Base-by-base conservation (phyloP, 2,888 invertebrate species). In the Synanthedon tipuliformis region DNA sequence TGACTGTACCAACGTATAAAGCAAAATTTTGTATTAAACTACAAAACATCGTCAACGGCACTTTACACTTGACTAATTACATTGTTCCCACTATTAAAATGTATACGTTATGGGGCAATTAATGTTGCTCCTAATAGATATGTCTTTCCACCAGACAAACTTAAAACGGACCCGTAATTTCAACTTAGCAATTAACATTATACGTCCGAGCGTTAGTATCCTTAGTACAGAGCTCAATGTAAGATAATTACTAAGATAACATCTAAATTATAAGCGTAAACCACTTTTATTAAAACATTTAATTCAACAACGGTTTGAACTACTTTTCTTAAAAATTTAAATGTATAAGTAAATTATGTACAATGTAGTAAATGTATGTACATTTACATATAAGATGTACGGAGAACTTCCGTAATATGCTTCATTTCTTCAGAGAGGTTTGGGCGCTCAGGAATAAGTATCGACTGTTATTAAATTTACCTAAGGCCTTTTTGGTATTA, bases 181-280 rank as follows among this genome's bases (percentile, higher is more conserved):
- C 63, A 61, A 61, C 59, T 50, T 49, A 49, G 62, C 63, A 63
- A 71, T 71, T 72, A 70, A 65, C 48, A 51, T 13, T 51, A 51
- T 51, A 41, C 34, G 13, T 40, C 54, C 51, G 50, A 50, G 50
- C 48, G 50, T 56, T 50, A 54, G 52, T 51, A 40, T 71, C 69
- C 71, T 61, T 54, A 54, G 73, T 66, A 73, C 54, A 53, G 58
- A 57, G 58, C 61, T 63, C 61, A 55, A 61, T 55, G 55, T 59
- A 60, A 60, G 61, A 60, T 53, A 53, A 53, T 53, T 53, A 53
- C 48, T 16, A 18, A 53, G 53, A 53, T 53, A 41, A 48, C 15
- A 53, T 53, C 53, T 51, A 16, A 50, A 49, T 34, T 40, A 41
- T 40, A 15, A 40, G 49, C 18, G 23, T 16, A 49, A 49, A 49